These are phyloP conservation scores for Dicrostonyx torquatus DNA, from an alignment of 2,797 vertebrate genomes.

Conservation along the genomic window DNA sequence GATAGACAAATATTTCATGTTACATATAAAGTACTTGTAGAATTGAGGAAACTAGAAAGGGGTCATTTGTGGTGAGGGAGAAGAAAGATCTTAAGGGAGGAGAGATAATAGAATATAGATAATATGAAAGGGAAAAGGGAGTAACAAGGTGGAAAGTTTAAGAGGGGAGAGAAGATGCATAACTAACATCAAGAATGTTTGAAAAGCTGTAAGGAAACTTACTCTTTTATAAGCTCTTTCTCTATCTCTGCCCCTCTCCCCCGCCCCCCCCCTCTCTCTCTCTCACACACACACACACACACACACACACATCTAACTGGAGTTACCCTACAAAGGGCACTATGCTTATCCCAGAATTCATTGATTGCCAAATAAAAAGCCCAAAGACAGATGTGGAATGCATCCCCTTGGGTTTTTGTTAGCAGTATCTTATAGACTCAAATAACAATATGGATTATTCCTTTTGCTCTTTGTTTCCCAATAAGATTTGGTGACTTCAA, in stretches of 20 bases:
- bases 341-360: not conserved
- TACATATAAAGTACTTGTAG: not conserved
- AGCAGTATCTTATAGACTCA: not conserved
- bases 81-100: not conserved
- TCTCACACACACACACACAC: not conserved
- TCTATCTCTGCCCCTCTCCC: not conserved
- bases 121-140: not conserved
- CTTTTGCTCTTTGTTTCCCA: not conserved
- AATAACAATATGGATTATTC: not conserved
- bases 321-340: not conserved
- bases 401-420: not conserved
- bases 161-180: rapidly evolving
- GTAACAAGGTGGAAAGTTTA: not conserved
- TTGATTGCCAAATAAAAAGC: not conserved
- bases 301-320: not conserved
- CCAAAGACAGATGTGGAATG: not conserved
- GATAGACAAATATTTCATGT: not conserved
- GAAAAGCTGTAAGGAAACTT: not conserved
- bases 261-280: too few species aligned
- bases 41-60: not conserved
- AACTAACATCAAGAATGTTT: not conserved
- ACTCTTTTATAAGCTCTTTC: not conserved
- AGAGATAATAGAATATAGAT: not conserved
- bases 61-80: not conserved
- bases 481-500: not conserved